Conservation (phyloP, 2,797 vertebrate genomes). For the Luscinia luscinia region DNA sequence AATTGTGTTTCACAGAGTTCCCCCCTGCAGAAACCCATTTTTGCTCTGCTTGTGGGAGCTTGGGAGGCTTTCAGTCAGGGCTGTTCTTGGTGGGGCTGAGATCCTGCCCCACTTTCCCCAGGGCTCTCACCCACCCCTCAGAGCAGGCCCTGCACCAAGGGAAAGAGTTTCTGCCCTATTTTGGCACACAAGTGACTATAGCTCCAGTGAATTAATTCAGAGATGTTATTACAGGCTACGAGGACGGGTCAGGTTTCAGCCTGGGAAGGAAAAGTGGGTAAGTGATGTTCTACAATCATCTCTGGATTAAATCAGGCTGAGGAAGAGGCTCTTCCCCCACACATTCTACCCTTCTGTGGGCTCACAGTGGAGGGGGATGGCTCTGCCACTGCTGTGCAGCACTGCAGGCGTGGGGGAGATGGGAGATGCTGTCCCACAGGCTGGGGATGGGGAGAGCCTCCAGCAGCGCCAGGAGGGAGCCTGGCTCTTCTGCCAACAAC, state of each 20-base stretch:
- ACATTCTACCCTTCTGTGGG: neutral
- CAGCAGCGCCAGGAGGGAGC: rapidly evolving
- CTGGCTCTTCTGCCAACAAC: neutral
- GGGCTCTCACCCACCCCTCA: neutral
- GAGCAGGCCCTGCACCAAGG: neutral
- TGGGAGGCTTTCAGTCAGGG: neutral
- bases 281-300: neutral
- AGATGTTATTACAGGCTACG: neutral
- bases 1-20: neutral
- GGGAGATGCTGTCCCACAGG: neutral
- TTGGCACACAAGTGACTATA: neutral
- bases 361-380: neutral
- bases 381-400: rapidly evolving
- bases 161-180: neutral
- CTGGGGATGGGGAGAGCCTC: neutral
- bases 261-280: neutral
- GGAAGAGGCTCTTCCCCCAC: neutral
- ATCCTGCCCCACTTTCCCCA: neutral
- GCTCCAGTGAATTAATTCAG: neutral
- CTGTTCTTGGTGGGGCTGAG: neutral
- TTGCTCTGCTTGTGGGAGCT: neutral
- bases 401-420: neutral
- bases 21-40: neutral
- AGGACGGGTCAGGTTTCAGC: conserved; percentile 13
- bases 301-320: neutral